These are phyloP conservation scores for Ommatoiulus sabulosus DNA, from an alignment of 2,888 invertebrate genomes.

Conservation along the genomic window DNA sequence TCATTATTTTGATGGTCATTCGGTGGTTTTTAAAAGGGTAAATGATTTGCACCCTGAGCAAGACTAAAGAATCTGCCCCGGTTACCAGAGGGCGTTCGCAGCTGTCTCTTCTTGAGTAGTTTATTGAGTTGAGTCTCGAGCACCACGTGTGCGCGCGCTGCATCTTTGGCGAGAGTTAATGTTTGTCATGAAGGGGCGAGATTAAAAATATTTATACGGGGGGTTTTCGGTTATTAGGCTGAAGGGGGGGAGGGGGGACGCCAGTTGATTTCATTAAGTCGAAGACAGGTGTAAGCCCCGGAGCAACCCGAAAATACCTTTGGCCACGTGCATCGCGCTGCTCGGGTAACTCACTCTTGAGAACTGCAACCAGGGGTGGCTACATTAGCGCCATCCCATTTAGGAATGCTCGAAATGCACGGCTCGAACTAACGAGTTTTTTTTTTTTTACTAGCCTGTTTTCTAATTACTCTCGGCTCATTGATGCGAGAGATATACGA, in stretches of 20 bases:
- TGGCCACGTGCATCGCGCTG: constrained; percentile 4
- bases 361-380: too few relatives aligned
- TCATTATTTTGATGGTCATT: background rate
- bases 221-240: constrained; percentile 18
- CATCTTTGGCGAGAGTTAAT: constrained; percentile 4
- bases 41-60: constrained; percentile 27
- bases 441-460: background rate
- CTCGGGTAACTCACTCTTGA: background rate
- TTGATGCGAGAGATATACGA: background rate
- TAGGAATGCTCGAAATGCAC: constrained; percentile 9
- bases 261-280: constrained; percentile 22
- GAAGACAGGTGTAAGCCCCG: constrained; percentile 26
- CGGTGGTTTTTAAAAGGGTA: constrained; percentile 25
- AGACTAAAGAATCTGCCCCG: constrained; percentile 27
- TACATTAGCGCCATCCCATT: background rate
- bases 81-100: constrained; percentile 25
- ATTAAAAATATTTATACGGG: constrained; percentile 24
- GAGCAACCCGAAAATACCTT: constrained; percentile 5
- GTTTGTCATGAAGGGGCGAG: constrained; percentile 26
- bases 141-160: background rate
- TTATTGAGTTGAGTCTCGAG: constrained; percentile 6
- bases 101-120: constrained; percentile 4
- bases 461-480: background rate
- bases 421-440: background rate
- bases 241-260: background rate